Base-by-base conservation (phyloP, 2,888 invertebrate species). In the Ceriagrion tenellum region DNA sequence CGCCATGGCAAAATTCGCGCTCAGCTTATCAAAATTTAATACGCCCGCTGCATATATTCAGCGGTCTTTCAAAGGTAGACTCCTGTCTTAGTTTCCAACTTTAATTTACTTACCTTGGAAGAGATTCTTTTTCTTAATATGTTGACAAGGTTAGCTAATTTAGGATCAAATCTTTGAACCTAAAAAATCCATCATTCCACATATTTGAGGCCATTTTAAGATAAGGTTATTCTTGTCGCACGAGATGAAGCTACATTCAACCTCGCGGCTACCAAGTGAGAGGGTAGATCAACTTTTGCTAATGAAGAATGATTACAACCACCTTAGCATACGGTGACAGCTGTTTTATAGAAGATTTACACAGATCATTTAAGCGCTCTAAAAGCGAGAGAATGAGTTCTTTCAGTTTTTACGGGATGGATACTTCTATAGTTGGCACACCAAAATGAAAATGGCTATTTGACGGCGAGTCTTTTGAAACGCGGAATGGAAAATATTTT, bases 121-220 rank as follows among this genome's bases (percentile, higher is more conserved):
- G 35, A 20, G 55, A 89, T 55, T 89, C 89, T 55, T 55, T 89
- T 55, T 16, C 47, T 89, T 47, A 26, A 89, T 12, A 89, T 89
- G 89, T 35, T 35, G 26, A 89, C 47, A 89, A n/a, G 47, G 89
- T 55, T 55, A 55, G 89, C 55, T 89, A 89, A 89, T 89, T 89
- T 89, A 55, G 13, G 89, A 55, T 55, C 13, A 55, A 10, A 23
- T 26, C 47, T 55, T 89, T 55, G 89, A 89, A 13, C 16, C 55
- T 55, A 30, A 30, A 4, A n/a, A 16, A 81, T 81, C 3, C 18
- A 81, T 30, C 81, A 35, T 35, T 8, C 35, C 30, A 18, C 30
- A 81, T 81, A 35, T 81, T 30, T 81, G 13, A 35, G 30, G 35
- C 35, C 12, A 81, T 81, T 81, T 35, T 18, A 26, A 81, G 81